These are phyloP conservation scores for Anthonomus grandis DNA, from an alignment of 1,140 invertebrate species.

Conservation along the genomic window DNA sequence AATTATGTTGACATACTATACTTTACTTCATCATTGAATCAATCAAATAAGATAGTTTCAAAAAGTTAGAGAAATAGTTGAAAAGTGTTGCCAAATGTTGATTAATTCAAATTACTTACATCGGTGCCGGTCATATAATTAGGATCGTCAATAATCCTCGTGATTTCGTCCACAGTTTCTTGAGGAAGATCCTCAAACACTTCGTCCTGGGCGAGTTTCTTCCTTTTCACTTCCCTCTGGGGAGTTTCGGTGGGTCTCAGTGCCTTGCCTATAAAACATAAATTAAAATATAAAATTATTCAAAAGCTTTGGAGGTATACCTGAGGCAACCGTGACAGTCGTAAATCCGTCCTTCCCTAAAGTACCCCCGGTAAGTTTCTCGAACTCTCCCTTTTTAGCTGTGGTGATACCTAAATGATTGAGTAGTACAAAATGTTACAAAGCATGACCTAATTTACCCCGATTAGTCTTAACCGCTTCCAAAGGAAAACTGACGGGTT, in stretches of 20 bases:
- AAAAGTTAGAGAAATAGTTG: too few species aligned
- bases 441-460: slow-evolving; percentile 23
- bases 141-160: slow-evolving; percentile 73
- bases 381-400: slow-evolving; percentile 57
- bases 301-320: slow-evolving; percentile 5
- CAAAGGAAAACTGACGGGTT: slow-evolving; percentile 61
- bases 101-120: slow-evolving; percentile 53
- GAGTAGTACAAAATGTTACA: background rate
- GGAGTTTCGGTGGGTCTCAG: slow-evolving; percentile 25
- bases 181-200: slow-evolving; percentile 61
- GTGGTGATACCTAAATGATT: background rate
- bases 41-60: background rate
- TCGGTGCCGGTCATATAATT: slow-evolving; percentile 80
- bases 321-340: slow-evolving; percentile 59
- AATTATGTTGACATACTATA: slow-evolving; percentile 1
- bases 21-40: background rate
- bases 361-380: slow-evolving; percentile 60
- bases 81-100: too few species aligned
- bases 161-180: slow-evolving; percentile 70
- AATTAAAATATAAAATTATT: background rate
- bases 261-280: slow-evolving; percentile 19
- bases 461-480: slow-evolving; percentile 36
- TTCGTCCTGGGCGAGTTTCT: slow-evolving; percentile 46
- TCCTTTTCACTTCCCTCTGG: slow-evolving; percentile 34
- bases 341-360: slow-evolving; percentile 66